Conservation (phyloP, 2,888 invertebrate genomes). For the Caenorhabditis parvicauda region DNA sequence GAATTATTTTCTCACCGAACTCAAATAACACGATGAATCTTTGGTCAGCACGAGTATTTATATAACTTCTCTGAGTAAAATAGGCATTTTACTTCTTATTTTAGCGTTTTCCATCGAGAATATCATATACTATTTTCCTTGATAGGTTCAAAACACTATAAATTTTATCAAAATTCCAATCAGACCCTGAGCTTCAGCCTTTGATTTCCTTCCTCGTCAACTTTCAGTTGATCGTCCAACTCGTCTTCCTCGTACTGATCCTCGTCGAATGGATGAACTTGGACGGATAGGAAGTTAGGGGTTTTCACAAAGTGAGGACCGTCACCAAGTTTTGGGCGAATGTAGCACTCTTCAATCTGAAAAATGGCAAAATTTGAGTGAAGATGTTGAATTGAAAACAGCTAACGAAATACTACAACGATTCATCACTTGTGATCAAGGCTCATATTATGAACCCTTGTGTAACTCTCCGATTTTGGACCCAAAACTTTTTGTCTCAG, state of each 20-base stretch:
- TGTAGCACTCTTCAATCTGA: slow-evolving; percentile 3
- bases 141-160: not conserved
- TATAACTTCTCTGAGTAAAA: not conserved
- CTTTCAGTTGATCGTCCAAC: slow-evolving; percentile 88
- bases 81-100: not conserved
- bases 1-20: too few species aligned
- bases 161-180: not conserved
- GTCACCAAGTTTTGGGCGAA: slow-evolving; percentile 8
- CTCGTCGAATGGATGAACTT: slow-evolving; percentile 90
- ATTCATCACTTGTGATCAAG: too few species aligned
- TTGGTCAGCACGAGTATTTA: too few species aligned
- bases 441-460: too few species aligned
- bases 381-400: not conserved
- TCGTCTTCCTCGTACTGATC: slow-evolving; percentile 90
- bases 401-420: not conserved
- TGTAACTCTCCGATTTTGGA: too few species aligned
- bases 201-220: slow-evolving; percentile 94
- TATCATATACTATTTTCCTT: not conserved
- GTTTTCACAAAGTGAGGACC: slow-evolving; percentile 64
- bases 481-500: too few species aligned
- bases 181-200: slow-evolving; percentile 69
- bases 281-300: slow-evolving; percentile 96
- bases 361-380: not conserved
- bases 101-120: too few species aligned
- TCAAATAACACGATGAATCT: too few species aligned